Percentiles rank a stretch among this genome's conserved stretches.
Conservation (phyloP, 1,140 invertebrate genomes). For the Palaemon carinicauda region DNA sequence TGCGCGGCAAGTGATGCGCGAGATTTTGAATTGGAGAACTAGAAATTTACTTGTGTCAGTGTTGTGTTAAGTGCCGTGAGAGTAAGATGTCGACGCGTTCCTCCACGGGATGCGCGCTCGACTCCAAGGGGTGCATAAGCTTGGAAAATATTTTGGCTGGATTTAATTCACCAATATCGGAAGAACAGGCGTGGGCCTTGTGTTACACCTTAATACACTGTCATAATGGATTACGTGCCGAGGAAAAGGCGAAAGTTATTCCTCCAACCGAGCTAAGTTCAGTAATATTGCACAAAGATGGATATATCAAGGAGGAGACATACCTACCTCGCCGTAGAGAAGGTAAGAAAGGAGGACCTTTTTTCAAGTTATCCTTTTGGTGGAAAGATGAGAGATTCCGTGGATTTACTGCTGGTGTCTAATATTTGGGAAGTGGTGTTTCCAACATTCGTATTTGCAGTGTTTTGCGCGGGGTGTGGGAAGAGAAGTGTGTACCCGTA, state of each 20-base stretch:
- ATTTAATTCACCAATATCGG: conserved; percentile 88
- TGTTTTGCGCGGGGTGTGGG: too few species aligned
- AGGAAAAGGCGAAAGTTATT: conserved; percentile 64
- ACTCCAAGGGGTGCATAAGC: conserved; percentile 75
- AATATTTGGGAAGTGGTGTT: not conserved
- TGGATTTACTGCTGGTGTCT: not conserved
- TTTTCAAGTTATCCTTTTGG: not conserved
- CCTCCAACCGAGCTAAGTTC: conserved; percentile 71
- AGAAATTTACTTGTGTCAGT: conserved; percentile 28
- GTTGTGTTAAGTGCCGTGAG: conserved; percentile 9
- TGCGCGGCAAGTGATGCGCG: not conserved
- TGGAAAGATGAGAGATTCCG: too few species aligned
- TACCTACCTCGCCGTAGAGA: conserved; percentile 60
- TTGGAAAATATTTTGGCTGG: conserved; percentile 82
- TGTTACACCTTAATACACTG: conserved; percentile 83
- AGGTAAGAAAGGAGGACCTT: conserved; percentile 19
- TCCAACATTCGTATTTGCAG: too few species aligned
- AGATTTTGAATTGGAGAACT: not conserved
- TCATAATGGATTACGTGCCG: conserved; percentile 63
- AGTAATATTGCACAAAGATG: conserved; percentile 80
- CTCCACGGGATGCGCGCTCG: conserved; percentile 63
- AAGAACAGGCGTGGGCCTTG: conserved; percentile 95
- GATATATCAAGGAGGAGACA: conserved; percentile 70
- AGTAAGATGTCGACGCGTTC: conserved; percentile 51
- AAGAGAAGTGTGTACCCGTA: too few species aligned